Evolutionary conservation across 2,797 vertebrate species (phyloP).

Genomic region (Varecia variegata): DNA sequence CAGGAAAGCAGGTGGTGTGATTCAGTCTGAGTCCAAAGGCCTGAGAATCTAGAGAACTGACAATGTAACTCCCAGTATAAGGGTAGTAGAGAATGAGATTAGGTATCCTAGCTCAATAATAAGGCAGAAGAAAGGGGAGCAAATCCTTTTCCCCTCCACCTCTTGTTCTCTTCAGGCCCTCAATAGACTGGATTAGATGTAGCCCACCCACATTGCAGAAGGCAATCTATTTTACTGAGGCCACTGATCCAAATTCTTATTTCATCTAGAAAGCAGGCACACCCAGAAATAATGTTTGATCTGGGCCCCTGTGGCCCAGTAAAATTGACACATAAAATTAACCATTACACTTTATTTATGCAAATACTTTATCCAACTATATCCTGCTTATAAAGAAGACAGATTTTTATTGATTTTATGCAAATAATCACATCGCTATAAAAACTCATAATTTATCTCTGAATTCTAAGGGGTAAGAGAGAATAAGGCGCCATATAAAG

Average conservation of each 20-base stretch:
- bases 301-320: background rate
- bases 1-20: background rate
- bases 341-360: background rate
- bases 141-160: background rate
- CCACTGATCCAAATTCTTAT: background rate
- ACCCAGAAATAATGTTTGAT: background rate
- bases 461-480: background rate
- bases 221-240: background rate
- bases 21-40: background rate
- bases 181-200: background rate
- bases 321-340: background rate
- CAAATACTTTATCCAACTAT: background rate
- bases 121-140: background rate
- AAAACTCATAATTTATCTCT: background rate
- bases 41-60: background rate
- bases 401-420: background rate
- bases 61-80: background rate
- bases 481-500: background rate
- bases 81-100: background rate
- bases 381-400: background rate
- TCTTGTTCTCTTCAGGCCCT: background rate
- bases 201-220: background rate
- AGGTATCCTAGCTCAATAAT: background rate
- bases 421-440: background rate
- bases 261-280: background rate